phyloP scores from a whole-genome alignment of 2,888 invertebrate species.

The Diaprepes abbreviatus region DNA sequence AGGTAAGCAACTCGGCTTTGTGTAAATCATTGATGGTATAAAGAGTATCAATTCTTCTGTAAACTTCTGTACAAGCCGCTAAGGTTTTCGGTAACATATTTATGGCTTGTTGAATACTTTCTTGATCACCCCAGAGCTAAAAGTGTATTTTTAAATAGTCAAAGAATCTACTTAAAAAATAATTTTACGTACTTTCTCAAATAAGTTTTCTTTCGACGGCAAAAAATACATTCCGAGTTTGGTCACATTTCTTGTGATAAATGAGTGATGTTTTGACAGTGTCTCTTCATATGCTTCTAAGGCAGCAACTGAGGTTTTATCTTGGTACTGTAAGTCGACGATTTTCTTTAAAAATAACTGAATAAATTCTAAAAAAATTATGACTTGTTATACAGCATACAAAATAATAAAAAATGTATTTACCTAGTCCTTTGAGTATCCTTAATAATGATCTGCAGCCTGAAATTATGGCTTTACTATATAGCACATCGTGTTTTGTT shows the following conservation, averaged over 20 bases:
- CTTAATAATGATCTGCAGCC: slow-evolving; percentile 90
- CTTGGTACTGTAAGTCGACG: slow-evolving; percentile 74
- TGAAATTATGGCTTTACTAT: slow-evolving; percentile 80
- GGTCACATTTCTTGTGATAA: slow-evolving; percentile 87
- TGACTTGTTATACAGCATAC: too few relatives aligned
- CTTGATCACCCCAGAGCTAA: slow-evolving; percentile 77
- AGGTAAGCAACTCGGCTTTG: too few relatives aligned
- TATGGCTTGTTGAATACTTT: slow-evolving; percentile 74
- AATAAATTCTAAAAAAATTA: slow-evolving; percentile 81
- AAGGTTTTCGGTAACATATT: slow-evolving; percentile 80
- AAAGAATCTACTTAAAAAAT: slow-evolving; percentile 17
- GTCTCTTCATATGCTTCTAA: slow-evolving; percentile 87
- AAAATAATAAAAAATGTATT: not conserved
- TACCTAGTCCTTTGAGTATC: slow-evolving; percentile 91
- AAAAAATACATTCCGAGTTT: slow-evolving; percentile 88
- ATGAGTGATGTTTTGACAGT: slow-evolving; percentile 88
- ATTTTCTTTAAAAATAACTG: slow-evolving; percentile 84
- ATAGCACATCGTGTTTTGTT: slow-evolving; percentile 75
- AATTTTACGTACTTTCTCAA: slow-evolving; percentile 18
- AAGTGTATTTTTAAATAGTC: too few relatives aligned
- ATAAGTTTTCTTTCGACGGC: slow-evolving; percentile 71
- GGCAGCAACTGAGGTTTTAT: slow-evolving; percentile 81
- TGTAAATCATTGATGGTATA: slow-evolving; percentile 83
- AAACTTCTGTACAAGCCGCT: slow-evolving; percentile 79
- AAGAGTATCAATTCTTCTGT: slow-evolving; percentile 80